Base-by-base conservation (phyloP, 2,113 vertebrate genomes). In the Cyprinodon brontotheroides region DNA sequence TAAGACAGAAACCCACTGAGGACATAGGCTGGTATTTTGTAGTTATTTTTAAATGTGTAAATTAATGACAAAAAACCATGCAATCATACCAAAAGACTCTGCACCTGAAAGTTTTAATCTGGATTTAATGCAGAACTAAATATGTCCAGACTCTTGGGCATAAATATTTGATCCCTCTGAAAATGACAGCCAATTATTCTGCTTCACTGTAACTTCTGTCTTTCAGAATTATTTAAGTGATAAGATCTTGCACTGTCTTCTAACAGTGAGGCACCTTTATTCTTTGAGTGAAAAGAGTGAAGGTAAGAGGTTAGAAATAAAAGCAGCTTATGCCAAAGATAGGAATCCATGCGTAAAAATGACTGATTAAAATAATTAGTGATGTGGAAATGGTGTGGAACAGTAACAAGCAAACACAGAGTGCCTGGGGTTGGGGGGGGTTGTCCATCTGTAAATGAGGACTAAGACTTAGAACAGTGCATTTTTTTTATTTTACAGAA, bases 361-460 rank as follows among this genome's bases (percentile, higher is more conserved):
- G 83, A 84, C 79, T 87, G 89, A 91, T 90, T 90, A 86, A 85
- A 89, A 87, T 86, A 89, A 91, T 93, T 88, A 87, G 89, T 65
- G 78, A 84, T 70, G 89, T 90, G 86, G 85, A 92, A 91, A 92
- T 89, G 85, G 86, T 89, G 63, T 89, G 91, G 89, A 93, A 92
- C 84, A 88, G 88, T 90, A 89, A 93, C 88, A 85, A 87, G 87
- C 90, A 89, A 89, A 90, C 40, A 82, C 81, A 82, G 29, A 36
- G 80, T 39, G 85, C 83, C 89, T 75, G 15, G 13, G 86, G 87
- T 82, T 15, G 17, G 17, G 29, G 29, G 29, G 29, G 29, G 29
- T 29, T 29, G 47, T 77, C 87, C 92, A 92, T 93, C 89, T 91
- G 92, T 86, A 77, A 63, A 68, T 61, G 83, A 78, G 66, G 61